These are phyloP conservation scores for Branchinecta lynchi DNA, from an alignment of 1,140 invertebrate genomes.

Conservation along the genomic window DNA sequence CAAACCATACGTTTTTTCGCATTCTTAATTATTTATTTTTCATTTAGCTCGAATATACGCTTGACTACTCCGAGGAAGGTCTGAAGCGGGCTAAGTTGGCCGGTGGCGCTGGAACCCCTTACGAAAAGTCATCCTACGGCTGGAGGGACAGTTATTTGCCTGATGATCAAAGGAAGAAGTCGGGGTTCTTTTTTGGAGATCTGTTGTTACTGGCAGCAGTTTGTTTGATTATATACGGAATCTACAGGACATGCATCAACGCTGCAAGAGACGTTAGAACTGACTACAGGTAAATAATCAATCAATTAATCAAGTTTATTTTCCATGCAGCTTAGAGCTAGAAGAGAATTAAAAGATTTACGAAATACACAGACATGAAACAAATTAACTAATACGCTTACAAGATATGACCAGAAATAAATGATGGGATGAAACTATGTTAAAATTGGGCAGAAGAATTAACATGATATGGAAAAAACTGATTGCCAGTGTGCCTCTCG, in stretches of 20 bases:
- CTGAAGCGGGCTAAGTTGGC: constrained; percentile 26
- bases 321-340: too few relatives aligned
- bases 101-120: constrained; percentile 24
- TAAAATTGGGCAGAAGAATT: too few relatives aligned
- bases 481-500: too few relatives aligned
- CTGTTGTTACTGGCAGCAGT: constrained; percentile 29
- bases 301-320: too few relatives aligned
- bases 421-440: too few relatives aligned
- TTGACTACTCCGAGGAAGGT: constrained; percentile 34
- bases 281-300: neutral
- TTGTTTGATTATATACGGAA: constrained; percentile 31
- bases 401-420: too few relatives aligned
- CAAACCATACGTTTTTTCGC: neutral
- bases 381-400: too few relatives aligned
- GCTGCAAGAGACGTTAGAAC: constrained; percentile 15
- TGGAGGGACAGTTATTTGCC: constrained; percentile 1
- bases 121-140: constrained; percentile 13
- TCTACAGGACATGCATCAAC: constrained; percentile 35
- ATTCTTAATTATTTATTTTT: constrained; percentile 18
- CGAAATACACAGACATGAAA: too few relatives aligned
- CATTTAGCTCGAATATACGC: constrained; percentile 31
- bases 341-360: too few relatives aligned
- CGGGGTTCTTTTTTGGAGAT: constrained; percentile 23
- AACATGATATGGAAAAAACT: too few relatives aligned
- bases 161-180: neutral